Percentiles rank a stretch among this genome's conserved stretches.
These are phyloP conservation scores for Hyles euphorbiae DNA, from an alignment of 1,140 invertebrate species.

Conservation along the genomic window DNA sequence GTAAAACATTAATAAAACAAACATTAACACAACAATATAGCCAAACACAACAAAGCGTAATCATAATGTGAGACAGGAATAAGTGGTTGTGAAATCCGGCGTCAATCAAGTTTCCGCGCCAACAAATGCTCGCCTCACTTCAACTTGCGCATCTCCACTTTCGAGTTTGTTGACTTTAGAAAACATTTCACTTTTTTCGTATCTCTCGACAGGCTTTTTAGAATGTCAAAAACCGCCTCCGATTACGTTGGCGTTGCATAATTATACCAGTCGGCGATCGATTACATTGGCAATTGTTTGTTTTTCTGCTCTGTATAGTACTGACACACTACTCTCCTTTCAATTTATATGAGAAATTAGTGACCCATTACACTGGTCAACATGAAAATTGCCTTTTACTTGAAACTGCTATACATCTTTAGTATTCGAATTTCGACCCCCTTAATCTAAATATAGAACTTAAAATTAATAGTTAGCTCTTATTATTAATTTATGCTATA, in stretches of 20 bases:
- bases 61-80: constrained; percentile 15
- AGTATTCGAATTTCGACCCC: too few species aligned
- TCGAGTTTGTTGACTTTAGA: constrained; percentile 37
- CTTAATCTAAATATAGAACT: too few species aligned
- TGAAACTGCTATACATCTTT: too few species aligned
- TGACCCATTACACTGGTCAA: too few species aligned
- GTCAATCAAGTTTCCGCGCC: constrained; percentile 32
- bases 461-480: too few species aligned
- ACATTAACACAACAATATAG: constrained; percentile 5
- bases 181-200: constrained; percentile 43
- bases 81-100: constrained; percentile 25
- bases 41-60: constrained; percentile 15
- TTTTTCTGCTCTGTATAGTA: constrained; percentile 11
- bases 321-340: background rate
- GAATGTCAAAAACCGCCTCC: constrained; percentile 24
- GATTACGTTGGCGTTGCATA: constrained; percentile 31
- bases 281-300: constrained; percentile 13
- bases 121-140: constrained; percentile 18
- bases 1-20: too few species aligned
- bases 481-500: too few species aligned
- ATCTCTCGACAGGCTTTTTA: constrained; percentile 21
- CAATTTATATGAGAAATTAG: background rate
- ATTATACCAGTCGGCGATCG: constrained; percentile 24
- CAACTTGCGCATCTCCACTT: constrained; percentile 30
- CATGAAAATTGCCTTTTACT: too few species aligned